Evolutionary conservation across 2,888 invertebrate species (phyloP).

Genomic region (Limnephilus auricula): DNA sequence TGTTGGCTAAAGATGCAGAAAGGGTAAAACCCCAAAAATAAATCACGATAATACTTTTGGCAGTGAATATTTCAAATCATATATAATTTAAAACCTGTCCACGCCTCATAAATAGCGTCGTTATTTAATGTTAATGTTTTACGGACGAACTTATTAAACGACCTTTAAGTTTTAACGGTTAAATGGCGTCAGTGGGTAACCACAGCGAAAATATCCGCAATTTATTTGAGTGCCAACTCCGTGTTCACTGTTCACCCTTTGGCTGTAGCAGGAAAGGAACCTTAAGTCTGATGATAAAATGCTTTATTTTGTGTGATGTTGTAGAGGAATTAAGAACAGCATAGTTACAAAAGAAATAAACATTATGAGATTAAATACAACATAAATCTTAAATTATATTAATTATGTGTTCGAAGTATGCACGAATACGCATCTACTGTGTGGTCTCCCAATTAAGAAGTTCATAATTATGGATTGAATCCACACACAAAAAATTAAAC

Average conservation of each 20-base stretch:
- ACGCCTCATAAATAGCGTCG: neutral
- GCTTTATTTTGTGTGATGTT: neutral
- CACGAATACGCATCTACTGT: no score
- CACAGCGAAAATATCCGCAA: neutral
- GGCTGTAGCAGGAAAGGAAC: neutral
- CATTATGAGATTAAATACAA: no score
- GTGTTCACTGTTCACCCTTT: neutral
- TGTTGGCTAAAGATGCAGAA: no score
- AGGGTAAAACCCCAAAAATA: no score
- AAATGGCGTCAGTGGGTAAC: neutral
- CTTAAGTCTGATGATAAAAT: neutral
- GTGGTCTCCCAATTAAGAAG: no score
- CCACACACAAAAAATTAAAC: no score
- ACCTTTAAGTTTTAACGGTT: neutral
- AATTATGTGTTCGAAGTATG: no score
- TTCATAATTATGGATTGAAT: no score
- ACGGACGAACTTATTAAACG: neutral
- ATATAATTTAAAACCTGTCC: neutral
- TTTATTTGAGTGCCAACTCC: slow-evolving; percentile 31
- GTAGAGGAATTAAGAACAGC: neutral
- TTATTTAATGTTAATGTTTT: neutral
- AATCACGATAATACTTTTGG: neutral
- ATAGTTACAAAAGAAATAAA: neutral
- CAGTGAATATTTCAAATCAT: neutral
- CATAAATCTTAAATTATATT: no score